A percentile compares a stretch with the other conserved stretches of the same genome.
Conservation (phyloP, 1,140 invertebrate species). For the Rhysida immarginata region DNA sequence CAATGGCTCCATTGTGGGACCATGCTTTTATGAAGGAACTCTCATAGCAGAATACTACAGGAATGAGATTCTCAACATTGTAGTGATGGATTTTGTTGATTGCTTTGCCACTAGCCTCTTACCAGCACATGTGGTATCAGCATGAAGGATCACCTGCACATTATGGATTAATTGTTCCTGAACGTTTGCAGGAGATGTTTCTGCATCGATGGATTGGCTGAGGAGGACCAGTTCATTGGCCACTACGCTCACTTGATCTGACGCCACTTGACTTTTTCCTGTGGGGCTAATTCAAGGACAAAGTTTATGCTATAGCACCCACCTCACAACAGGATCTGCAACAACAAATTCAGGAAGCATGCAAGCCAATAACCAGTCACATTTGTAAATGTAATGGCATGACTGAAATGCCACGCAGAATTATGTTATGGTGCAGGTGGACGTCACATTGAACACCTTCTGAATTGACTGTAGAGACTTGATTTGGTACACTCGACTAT, state of each 20-base stretch:
- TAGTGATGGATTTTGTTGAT: not conserved
- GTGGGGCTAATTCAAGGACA: not conserved
- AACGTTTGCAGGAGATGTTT: not conserved
- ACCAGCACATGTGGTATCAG: not conserved
- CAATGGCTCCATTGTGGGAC: no score
- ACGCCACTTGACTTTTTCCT: not conserved
- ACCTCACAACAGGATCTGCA: not conserved
- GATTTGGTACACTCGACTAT: no score
- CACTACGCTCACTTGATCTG: not conserved
- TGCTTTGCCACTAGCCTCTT: not conserved
- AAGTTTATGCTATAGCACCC: not conserved
- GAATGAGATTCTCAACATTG: no score
- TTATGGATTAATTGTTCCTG: not conserved
- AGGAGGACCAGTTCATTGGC: not conserved
- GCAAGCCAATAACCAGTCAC: not conserved
- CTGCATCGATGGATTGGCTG: not conserved
- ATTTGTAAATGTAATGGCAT: no score
- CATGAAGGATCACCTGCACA: not conserved
- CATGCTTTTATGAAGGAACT: no score
- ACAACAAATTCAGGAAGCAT: not conserved
- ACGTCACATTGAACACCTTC: no score
- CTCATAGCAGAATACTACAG: no score
- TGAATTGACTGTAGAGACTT: no score
- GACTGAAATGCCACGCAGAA: no score
- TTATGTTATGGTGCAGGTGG: no score